phyloP scores from a whole-genome alignment of 2,888 invertebrate genomes.

The Mellilla xanthometata region DNA sequence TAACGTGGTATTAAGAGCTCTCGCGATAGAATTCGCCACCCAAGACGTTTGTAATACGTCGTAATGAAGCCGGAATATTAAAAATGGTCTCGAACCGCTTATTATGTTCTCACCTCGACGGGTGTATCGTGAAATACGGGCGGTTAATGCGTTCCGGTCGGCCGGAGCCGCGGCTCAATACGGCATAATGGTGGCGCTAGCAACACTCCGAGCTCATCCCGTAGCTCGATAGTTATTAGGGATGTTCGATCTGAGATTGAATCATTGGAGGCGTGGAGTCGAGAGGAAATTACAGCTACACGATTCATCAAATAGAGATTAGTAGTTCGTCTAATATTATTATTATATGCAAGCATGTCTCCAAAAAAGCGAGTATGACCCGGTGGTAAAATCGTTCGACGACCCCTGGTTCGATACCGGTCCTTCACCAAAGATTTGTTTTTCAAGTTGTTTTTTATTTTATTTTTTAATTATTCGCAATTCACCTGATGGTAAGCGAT shows the following conservation, averaged over 20 bases:
- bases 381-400: too few species aligned
- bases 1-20: conserved; percentile 77
- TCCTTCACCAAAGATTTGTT: too few species aligned
- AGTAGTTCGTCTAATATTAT: not conserved
- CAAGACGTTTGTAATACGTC: conserved; percentile 81
- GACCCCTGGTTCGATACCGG: too few species aligned
- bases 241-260: conserved; percentile 26
- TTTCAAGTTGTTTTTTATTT: too few species aligned
- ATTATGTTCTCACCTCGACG: conserved; percentile 82
- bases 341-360: too few species aligned
- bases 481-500: too few species aligned
- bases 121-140: conserved; percentile 76
- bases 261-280: conserved; percentile 18
- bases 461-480: too few species aligned
- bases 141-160: conserved; percentile 61
- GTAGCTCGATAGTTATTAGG: conserved; percentile 28
- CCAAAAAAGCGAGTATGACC: too few species aligned
- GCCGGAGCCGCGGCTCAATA: conserved; percentile 46
- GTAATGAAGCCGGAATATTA: conserved; percentile 82
- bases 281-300: conserved; percentile 2
- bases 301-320: conserved; percentile 1
- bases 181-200: conserved; percentile 64
- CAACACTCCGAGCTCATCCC: conserved; percentile 24
- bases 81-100: conserved; percentile 79
- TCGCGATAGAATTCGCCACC: conserved; percentile 82